These are phyloP conservation scores for Salvelinus fontinalis DNA, from an alignment of 2,113 vertebrate species.

Conservation along the genomic window DNA sequence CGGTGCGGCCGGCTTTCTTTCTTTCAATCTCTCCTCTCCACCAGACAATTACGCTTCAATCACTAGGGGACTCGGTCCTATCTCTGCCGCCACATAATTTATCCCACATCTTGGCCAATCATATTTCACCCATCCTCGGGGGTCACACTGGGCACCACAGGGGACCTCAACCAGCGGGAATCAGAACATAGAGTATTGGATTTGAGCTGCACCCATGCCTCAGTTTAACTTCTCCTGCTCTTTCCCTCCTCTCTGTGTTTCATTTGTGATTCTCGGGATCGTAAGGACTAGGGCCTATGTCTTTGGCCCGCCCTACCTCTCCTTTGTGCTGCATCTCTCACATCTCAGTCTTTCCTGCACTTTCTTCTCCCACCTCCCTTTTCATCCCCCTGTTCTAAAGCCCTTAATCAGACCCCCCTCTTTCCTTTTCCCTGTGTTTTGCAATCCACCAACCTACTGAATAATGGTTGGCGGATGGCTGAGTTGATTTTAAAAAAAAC, in stretches of 20 bases:
- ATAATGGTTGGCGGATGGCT: conserved; percentile 72
- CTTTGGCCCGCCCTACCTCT: conserved; percentile 11
- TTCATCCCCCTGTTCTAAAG: conserved; percentile 6
- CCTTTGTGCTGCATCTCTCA: not conserved
- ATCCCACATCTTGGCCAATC: conserved; percentile 34
- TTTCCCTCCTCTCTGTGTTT: too few relatives aligned
- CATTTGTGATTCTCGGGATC: too few relatives aligned
- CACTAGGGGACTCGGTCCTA: not conserved
- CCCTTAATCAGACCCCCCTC: conserved; percentile 45
- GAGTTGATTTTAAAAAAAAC: conserved; percentile 67
- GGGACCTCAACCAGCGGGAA: conserved; percentile 40
- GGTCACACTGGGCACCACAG: conserved; percentile 16
- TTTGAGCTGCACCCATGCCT: conserved; percentile 16
- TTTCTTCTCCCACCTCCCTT: conserved; percentile 7
- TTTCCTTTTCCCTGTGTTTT: conserved; percentile 33
- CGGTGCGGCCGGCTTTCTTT: not conserved
- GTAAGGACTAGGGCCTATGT: not conserved
- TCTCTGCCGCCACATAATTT: not conserved
- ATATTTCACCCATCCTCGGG: conserved; percentile 20
- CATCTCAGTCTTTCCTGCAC: not conserved
- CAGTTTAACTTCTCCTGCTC: too few relatives aligned
- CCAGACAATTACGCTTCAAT: not conserved
- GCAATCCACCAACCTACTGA: conserved; percentile 68
- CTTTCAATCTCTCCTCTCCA: not conserved
- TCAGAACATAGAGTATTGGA: conserved; percentile 50